These are phyloP conservation scores for Meleagris gallopavo DNA, from an alignment of 2,113 vertebrate genomes.

Conservation along the genomic window DNA sequence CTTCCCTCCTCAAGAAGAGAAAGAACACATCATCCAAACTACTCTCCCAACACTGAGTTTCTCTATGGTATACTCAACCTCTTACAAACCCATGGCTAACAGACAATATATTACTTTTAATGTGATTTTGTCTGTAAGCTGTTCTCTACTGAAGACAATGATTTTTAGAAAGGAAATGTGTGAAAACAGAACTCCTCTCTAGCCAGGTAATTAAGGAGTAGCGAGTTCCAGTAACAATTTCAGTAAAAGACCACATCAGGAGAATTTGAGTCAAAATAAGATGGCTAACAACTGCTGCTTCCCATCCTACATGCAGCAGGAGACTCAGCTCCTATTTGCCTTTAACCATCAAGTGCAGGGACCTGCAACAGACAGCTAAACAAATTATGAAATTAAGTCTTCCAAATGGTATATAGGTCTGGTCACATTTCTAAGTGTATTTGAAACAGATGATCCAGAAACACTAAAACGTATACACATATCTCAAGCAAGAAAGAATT, in stretches of 20 bases:
- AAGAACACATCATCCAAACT: background rate
- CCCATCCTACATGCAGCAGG: background rate
- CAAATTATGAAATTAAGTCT: conserved; percentile 48
- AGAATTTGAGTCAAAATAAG: background rate
- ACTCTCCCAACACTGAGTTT: background rate
- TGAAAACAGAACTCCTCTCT: conserved; percentile 1
- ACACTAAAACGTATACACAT: background rate
- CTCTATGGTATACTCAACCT: background rate
- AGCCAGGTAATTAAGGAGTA: conserved; percentile 40
- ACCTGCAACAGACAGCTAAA: conserved; percentile 43
- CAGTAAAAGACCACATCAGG: background rate
- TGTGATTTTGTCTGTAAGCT: background rate
- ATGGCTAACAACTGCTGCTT: background rate
- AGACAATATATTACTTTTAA: background rate
- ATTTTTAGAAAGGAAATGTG: background rate
- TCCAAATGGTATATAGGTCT: conserved; percentile 28
- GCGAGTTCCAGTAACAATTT: conserved; percentile 39
- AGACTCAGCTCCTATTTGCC: conserved; percentile 12
- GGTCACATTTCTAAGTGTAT: background rate
- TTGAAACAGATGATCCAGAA: conserved; percentile 34
- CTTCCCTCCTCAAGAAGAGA: background rate
- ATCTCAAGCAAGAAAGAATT: background rate
- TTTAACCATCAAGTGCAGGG: conserved; percentile 42
- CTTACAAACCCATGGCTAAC: background rate
- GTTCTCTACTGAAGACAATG: conserved; percentile 3